phyloP scores from a whole-genome alignment of 2,888 invertebrate species.

The Perizoma affinitatum region DNA sequence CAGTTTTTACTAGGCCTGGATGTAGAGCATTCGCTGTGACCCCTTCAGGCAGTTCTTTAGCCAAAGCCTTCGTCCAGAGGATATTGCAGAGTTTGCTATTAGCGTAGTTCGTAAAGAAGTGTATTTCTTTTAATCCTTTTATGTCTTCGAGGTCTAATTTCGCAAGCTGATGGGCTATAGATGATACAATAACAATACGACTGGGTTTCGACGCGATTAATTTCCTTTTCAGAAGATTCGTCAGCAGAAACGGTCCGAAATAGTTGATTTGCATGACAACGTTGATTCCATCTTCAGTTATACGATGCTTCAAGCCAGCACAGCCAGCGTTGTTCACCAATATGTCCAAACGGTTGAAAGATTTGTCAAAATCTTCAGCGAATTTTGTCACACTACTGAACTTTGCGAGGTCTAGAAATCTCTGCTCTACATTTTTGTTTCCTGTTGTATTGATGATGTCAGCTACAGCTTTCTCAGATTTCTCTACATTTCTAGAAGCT shows the following conservation, averaged over 20 bases:
- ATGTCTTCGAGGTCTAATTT: constrained; percentile 76
- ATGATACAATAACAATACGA: constrained; percentile 74
- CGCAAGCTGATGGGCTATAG: constrained; percentile 56
- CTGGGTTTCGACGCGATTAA: constrained; percentile 66
- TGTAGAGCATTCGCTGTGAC: constrained; percentile 92
- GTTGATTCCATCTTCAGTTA: constrained; percentile 86
- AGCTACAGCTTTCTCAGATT: constrained; percentile 87
- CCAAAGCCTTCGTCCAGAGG: constrained; percentile 70
- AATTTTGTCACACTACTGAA: constrained; percentile 83
- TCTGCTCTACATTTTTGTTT: constrained; percentile 87
- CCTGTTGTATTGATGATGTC: constrained; percentile 88
- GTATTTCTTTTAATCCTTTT: constrained; percentile 40
- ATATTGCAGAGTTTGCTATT: constrained; percentile 72
- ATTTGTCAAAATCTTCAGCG: constrained; percentile 82
- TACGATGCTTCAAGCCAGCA: constrained; percentile 54
- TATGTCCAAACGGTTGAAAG: constrained; percentile 81
- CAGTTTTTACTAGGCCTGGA: constrained; percentile 92
- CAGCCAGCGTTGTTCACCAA: constrained; percentile 87
- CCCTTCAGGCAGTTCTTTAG: constrained; percentile 68
- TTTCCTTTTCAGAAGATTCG: constrained; percentile 84
- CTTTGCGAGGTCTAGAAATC: constrained; percentile 76
- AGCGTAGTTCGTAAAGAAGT: constrained; percentile 69
- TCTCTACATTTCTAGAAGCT: constrained; percentile 89
- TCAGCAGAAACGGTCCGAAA: constrained; percentile 89
- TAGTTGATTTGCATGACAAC: constrained; percentile 87